Percentiles rank a stretch among this genome's conserved stretches.
Conservation (phyloP, 2,888 invertebrate species). For the Metellina segmentata region DNA sequence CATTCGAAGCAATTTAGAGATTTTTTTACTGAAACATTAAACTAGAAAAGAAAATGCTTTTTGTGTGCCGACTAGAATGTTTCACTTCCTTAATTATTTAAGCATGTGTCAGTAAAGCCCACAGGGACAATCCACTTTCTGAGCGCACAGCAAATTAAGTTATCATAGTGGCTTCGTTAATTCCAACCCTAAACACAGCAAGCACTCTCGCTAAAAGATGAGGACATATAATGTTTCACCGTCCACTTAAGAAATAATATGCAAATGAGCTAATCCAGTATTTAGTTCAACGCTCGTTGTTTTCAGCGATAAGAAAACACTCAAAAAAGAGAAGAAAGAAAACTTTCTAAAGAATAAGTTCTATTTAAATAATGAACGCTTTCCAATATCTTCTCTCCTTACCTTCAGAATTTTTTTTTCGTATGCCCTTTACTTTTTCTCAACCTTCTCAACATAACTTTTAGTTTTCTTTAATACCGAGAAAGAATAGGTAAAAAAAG, state of each 20-base stretch:
- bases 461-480: slow-evolving; percentile 18
- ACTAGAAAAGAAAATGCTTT: too few species aligned
- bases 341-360: background rate
- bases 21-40: too few species aligned
- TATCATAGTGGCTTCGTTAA: slow-evolving; percentile 6
- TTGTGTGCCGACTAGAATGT: too few species aligned
- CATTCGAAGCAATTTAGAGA: too few species aligned
- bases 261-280: slow-evolving; percentile 30
- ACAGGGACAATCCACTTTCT: too few species aligned
- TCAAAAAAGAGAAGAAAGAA: slow-evolving; percentile 13
- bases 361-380: slow-evolving; percentile 54
- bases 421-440: background rate
- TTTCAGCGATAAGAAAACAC: slow-evolving; percentile 18
- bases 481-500: background rate
- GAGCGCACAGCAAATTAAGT: background rate
- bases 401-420: background rate
- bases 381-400: background rate
- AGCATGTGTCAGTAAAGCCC: too few species aligned
- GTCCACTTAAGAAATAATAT: slow-evolving; percentile 3
- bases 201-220: slow-evolving; percentile 13
- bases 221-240: slow-evolving; percentile 18
- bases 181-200: slow-evolving; percentile 16
- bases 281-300: background rate
- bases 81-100: too few species aligned
- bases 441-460: background rate